Base-by-base conservation (phyloP, 2,113 vertebrate genomes). In the Vulpes vulpes region DNA sequence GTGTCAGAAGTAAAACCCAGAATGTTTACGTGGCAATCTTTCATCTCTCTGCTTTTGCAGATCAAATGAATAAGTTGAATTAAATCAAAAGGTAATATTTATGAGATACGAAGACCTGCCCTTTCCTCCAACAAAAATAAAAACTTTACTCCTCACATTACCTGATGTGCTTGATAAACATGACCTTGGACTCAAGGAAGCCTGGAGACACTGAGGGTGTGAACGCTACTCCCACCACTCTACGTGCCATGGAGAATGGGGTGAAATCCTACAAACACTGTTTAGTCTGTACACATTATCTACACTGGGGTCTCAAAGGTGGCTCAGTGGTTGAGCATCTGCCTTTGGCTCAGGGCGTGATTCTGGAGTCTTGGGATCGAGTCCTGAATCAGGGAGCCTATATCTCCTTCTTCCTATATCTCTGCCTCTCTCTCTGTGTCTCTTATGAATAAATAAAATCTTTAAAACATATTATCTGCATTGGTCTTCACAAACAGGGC, bases 281-380 rank as follows among this genome's bases (percentile, higher is more conserved):
- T 30, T 0, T 64, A 0, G 22, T 9, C 8, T 32, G 0, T 30
- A 2, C 5, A 1, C n/a, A n/a, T 5, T 1, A 19, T 11, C 11
- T 27, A 4, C 0, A 27, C 49, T 15, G 1, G 43, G 43, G 43
- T 43, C 43, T 43, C 43, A 43, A 43, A 43, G 43, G 43, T 43
- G 43, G 43, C 43, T 43, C 43, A 43, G 5, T 43, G 43, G 43
- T 43, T 43, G 43, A 43, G 43, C 43, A 43, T 43, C 43, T 43
- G 43, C 43, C 43, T 43, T 43, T 43, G 43, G 43, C 43, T 43
- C 43, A 43, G 43, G 43, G 43, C 43, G 1, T 43, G 43, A 43
- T 43, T 43, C 43, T 43, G 43, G 43, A 43, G 43, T 43, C 43
- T 43, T 43, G 43, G 6, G 43, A 43, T 43, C 7, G 1, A 43